Conservation (phyloP, 2,113 vertebrate genomes). For the Candoia aspera region DNA sequence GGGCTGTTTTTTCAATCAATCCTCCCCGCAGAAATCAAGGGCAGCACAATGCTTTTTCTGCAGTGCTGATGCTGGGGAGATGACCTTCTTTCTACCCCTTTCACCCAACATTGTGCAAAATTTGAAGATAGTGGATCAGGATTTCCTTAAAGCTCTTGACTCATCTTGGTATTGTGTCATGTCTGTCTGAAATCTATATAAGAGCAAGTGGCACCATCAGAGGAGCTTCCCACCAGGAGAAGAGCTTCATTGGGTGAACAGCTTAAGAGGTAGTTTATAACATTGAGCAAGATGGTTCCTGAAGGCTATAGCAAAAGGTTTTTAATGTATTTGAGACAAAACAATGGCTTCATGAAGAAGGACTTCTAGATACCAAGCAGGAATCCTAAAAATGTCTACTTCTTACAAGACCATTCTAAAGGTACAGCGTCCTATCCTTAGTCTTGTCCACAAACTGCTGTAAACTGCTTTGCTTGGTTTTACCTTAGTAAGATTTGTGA, state of each 20-base stretch:
- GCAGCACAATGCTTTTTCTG: not conserved
- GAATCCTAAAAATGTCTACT: no score
- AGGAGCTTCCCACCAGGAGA: not conserved
- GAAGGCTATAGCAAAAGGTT: not conserved
- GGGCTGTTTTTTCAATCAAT: not conserved
- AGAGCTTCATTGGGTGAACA: not conserved
- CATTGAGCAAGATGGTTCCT: not conserved
- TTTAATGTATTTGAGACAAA: not conserved
- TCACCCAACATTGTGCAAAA: not conserved
- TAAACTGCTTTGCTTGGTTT: no score
- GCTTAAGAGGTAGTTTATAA: not conserved
- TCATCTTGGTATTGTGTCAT: not conserved
- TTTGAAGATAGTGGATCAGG: not conserved
- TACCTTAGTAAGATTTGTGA: no score
- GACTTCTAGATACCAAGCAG: no score
- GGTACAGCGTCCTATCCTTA: no score
- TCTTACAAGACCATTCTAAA: no score
- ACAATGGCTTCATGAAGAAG: not conserved
- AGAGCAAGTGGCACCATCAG: not conserved
- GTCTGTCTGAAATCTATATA: not conserved
- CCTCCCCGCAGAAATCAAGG: not conserved
- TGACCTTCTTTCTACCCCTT: not conserved
- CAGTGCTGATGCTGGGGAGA: not conserved
- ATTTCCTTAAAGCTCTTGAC: not conserved
- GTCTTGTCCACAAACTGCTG: no score